These are phyloP conservation scores for Threskiornis aethiopicus DNA, from an alignment of 2,797 vertebrate species.

Conservation along the genomic window DNA sequence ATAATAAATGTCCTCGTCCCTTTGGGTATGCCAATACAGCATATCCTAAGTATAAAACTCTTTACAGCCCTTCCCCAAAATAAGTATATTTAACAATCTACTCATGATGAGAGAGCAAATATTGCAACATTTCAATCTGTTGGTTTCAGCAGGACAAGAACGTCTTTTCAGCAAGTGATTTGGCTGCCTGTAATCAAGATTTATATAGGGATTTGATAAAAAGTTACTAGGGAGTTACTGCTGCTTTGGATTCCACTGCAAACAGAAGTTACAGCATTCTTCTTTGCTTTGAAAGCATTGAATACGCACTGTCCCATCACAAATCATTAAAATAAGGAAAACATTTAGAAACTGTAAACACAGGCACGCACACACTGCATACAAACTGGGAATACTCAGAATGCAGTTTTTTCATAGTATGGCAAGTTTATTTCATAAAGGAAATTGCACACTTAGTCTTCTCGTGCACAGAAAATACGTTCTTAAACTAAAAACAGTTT, in stretches of 20 bases:
- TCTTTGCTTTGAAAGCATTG: neutral
- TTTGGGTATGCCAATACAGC: neutral
- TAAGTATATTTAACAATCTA: neutral
- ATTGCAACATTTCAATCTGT: neutral
- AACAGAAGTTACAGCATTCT: neutral
- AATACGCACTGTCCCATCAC: neutral
- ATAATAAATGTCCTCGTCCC: neutral
- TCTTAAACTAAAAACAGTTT: neutral
- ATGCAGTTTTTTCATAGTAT: neutral
- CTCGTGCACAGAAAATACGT: neutral
- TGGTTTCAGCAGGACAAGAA: neutral
- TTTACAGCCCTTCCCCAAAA: neutral
- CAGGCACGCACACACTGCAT: accelerated
- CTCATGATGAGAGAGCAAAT: neutral
- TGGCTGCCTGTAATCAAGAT: neutral
- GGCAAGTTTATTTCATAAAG: neutral
- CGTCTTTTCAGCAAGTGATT: neutral
- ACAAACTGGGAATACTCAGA: neutral
- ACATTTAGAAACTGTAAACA: neutral
- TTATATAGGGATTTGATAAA: neutral
- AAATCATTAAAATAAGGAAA: neutral
- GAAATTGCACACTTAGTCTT: neutral
- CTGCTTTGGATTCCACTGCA: neutral
- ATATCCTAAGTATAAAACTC: neutral
- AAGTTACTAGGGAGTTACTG: neutral